Base-by-base conservation (phyloP, 2,888 invertebrate species). In the Mesoligia furuncula region DNA sequence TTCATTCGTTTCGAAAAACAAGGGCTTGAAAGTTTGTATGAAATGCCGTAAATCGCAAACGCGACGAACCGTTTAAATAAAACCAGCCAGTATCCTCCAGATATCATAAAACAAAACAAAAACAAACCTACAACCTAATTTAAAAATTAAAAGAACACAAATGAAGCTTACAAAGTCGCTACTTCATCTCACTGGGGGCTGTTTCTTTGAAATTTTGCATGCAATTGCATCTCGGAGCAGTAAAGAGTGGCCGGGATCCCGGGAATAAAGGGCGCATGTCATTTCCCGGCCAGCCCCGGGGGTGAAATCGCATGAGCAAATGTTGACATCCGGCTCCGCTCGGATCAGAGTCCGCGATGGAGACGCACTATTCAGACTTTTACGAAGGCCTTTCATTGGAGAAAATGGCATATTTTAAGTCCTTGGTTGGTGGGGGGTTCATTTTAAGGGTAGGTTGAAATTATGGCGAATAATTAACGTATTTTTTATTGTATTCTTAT, bases 321-420 rank as follows among this genome's bases (percentile, higher is more conserved):
- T 95, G 95, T 95, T 95, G 95, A 94, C 95, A 92, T 91, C 93
- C 92, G 91, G 90, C 94, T 94, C 88, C 88, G 87, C 87, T 87
- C 89, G 89, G 91, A 93, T 93, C 92, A 90, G 84, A 80, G 87
- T 83, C 83, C 77, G 67, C 84, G 81, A 83, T 79, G 84, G 82
- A 83, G 83, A 86, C 75, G 87, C 84, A 90, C 88, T 83, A 85
- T 86, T 86, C 89, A 90, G 75, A 77, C 85, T 85, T 84, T 69
- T 85, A 83, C 81, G 80, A 81, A 73, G 72, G 73, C 57, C 69
- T 79, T 81, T 80, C 84, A 81, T 78, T 81, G 74, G 62, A 67
- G 66, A 74, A 78, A 74, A 80, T 73, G 39, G 82, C 69, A 77
- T 76, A 62, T 76, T 73, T 83, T 57, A 72, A 69, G 75, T 73